Evolutionary conservation across 2,113 vertebrate species (phyloP), one percentile per base, ranked within the genome.

Genomic region (Triplophysa siluroides): DNA sequence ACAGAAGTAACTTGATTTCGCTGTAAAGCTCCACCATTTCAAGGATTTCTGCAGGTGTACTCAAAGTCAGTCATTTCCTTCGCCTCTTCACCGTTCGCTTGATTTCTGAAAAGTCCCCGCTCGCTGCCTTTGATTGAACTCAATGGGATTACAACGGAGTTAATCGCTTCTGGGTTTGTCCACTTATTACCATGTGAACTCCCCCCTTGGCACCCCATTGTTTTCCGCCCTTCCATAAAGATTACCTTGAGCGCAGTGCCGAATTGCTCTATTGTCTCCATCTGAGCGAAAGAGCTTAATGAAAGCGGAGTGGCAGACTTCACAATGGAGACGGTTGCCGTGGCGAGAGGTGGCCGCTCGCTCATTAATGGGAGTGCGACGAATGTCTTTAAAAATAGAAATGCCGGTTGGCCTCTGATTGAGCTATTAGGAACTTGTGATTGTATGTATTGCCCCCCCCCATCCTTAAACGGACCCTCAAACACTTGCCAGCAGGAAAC

Each of bases 181-280:
- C 87, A 88, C 86, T 89, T 88, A 89, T 88, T 90, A 87, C 72
- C 78, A 89, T 85, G 85, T 88, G 87, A 90, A 87, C 88, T 83
- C 82, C 83, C 80, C 50, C 66, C 75, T 73, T 18, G 76, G 84
- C 81, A 72, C 70, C 64, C 85, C 88, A 89, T 90, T 90, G 87
- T 90, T 91, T 90, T 84, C 81, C 58, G 76, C 60, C 83, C 69
- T 87, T 85, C 86, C 81, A 82, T 87, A 85, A 89, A 90, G 84
- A 89, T 90, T 87, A 88, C 88, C 84, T 88, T 76, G 80, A 71
- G 73, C 66, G 60, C 38, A 50, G 79, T 81, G 71, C 81, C 78
- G 82, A 90, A 89, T 87, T 83, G 85, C 87, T 89, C 85, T 80
- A 87, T 90, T 90, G 88, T 89, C 85, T 90, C 88, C 83, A 81